Conservation (phyloP, 1,140 invertebrate species). For the Ceratitis capitata region DNA sequence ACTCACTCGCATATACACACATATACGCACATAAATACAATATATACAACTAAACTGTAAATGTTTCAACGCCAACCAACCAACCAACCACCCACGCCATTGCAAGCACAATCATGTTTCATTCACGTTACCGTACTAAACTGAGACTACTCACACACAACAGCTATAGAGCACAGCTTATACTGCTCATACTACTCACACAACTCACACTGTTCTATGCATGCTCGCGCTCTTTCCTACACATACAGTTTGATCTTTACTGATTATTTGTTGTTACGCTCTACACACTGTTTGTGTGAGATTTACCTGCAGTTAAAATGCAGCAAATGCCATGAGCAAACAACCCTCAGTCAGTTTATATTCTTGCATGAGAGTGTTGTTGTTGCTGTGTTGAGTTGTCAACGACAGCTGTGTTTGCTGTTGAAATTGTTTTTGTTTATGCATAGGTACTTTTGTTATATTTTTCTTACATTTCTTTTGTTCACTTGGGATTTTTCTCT, state of each 20-base stretch:
- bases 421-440: background rate
- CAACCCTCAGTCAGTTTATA: conserved; percentile 22
- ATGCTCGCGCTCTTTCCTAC: background rate
- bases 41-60: too few species aligned
- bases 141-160: background rate
- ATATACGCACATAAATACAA: background rate
- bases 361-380: background rate
- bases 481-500: conserved; percentile 14
- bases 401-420: background rate
- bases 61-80: background rate
- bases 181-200: background rate
- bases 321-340: conserved; percentile 10
- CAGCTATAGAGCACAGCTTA: too few species aligned
- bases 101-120: background rate
- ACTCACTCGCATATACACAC: background rate
- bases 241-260: too few species aligned
- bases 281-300: conserved; percentile 1
- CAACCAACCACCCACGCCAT: conserved; percentile 18
- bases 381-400: background rate
- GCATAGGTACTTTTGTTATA: background rate
- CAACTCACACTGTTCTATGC: background rate
- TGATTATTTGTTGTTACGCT: background rate
- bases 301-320: conserved; percentile 30
- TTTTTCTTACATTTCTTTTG: background rate
- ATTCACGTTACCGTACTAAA: background rate